A percentile compares a stretch with the other conserved stretches of the same genome.
phyloP scores from a whole-genome alignment of 1,140 invertebrate genomes.

The Drosophila obscura region DNA sequence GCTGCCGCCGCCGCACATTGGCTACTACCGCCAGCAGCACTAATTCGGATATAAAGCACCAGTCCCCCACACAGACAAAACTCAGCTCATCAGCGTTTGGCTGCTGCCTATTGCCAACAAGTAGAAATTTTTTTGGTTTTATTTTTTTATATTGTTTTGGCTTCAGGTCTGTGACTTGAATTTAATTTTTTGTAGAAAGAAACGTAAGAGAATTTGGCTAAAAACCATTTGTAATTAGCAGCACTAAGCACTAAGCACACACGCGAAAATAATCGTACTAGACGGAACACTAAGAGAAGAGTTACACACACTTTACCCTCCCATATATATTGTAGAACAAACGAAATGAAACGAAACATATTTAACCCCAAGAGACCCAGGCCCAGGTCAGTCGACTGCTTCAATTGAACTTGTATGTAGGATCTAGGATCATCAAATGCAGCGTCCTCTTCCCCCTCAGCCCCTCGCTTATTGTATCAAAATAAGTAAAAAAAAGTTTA shows the following conservation, averaged over 20 bases:
- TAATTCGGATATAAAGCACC: conserved; percentile 15
- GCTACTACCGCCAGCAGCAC: conserved; percentile 63
- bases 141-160: conserved; percentile 20
- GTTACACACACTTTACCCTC: too few species aligned
- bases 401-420: conserved; percentile 48
- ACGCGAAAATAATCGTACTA: not conserved
- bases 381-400: conserved; percentile 19
- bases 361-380: conserved; percentile 11
- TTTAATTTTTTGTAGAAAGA: conserved; percentile 40
- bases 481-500: not conserved
- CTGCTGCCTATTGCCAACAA: not conserved
- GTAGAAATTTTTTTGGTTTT: not conserved
- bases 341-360: conserved; percentile 2
- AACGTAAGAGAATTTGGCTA: not conserved
- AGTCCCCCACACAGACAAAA: not conserved
- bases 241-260: conserved; percentile 5
- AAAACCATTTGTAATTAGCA: conserved; percentile 48
- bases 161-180: conserved; percentile 50
- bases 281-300: too few species aligned
- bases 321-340: too few species aligned
- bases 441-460: not conserved
- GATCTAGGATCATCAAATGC: conserved; percentile 40
- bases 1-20: conserved; percentile 64
- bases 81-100: conserved; percentile 39
- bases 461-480: conserved; percentile 12